Percentiles rank a stretch among this genome's conserved stretches.
Conservation (phyloP, 1,140 invertebrate species). For the Amyelois transitella region DNA sequence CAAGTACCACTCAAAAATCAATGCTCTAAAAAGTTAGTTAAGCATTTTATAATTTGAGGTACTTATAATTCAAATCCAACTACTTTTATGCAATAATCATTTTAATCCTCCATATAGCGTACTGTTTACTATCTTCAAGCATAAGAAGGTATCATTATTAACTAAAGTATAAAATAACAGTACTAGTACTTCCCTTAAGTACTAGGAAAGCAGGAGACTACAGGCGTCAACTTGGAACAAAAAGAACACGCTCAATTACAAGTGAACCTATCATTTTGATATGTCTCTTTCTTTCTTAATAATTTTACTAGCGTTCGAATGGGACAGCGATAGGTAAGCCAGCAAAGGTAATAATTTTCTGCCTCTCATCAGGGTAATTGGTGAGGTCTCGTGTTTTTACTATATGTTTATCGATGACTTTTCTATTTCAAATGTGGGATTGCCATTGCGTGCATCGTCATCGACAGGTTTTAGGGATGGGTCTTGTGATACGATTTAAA, state of each 20-base stretch:
- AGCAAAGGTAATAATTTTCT: conserved; percentile 38
- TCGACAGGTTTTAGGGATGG: conserved; percentile 15
- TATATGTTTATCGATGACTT: conserved; percentile 38
- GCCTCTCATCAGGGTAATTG: conserved; percentile 41
- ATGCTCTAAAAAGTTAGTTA: neutral
- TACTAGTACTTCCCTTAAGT: neutral
- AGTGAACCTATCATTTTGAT: conserved; percentile 29
- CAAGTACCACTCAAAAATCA: too few relatives aligned
- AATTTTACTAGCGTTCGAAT: conserved; percentile 15
- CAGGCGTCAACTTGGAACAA: conserved; percentile 17
- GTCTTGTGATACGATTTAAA: neutral
- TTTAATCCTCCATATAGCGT: neutral
- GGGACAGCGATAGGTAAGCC: conserved; percentile 24
- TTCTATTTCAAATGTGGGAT: conserved; percentile 27
- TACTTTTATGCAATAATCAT: neutral
- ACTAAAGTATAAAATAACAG: neutral
- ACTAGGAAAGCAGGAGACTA: conserved; percentile 17
- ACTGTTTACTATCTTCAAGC: neutral
- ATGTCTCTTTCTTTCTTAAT: conserved; percentile 15
- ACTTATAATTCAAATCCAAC: neutral
- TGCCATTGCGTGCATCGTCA: conserved; percentile 16
- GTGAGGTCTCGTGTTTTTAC: conserved; percentile 30
- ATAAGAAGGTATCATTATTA: neutral
- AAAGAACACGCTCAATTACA: conserved; percentile 28
- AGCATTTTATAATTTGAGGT: neutral